phyloP scores from a whole-genome alignment of 2,797 vertebrate species.

The Acomys russatus region DNA sequence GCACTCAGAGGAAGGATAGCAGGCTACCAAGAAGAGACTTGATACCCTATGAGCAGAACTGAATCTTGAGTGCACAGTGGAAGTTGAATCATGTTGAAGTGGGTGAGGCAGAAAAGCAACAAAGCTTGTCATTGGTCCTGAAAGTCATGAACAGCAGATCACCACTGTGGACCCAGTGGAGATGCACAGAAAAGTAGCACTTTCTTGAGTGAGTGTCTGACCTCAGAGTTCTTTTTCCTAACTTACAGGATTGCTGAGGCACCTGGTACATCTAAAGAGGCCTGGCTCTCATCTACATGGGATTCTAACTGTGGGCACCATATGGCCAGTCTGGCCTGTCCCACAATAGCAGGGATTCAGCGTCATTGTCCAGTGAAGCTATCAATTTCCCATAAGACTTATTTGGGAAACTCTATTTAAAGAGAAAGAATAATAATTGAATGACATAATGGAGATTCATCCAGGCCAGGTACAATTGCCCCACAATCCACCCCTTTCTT shows the following conservation, averaged over 20 bases:
- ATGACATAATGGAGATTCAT: slow-evolving; percentile 65
- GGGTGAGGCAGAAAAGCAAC: background rate
- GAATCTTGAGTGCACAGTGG: background rate
- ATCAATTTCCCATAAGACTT: slow-evolving; percentile 68
- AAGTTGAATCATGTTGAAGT: slow-evolving; percentile 13
- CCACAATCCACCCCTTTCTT: slow-evolving; percentile 78
- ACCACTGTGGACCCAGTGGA: background rate
- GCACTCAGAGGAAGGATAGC: no score
- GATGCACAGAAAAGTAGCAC: background rate
- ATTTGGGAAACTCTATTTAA: slow-evolving; percentile 59
- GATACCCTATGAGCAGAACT: no score
- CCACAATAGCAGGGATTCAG: slow-evolving; percentile 25
- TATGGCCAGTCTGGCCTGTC: background rate
- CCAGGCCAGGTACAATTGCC: slow-evolving; percentile 27
- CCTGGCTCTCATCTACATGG: background rate
- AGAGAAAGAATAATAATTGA: slow-evolving; percentile 69
- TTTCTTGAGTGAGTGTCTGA: background rate
- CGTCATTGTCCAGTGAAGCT: slow-evolving; percentile 52
- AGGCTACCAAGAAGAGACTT: no score
- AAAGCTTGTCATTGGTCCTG: background rate
- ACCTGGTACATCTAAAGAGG: background rate
- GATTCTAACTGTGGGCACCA: background rate
- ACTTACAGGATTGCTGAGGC: slow-evolving; percentile 3
- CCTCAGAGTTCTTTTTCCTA: slow-evolving; percentile 50
- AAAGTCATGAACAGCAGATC: background rate